Base-by-base conservation (phyloP, 2,113 vertebrate genomes). In the Polyodon spathula region DNA sequence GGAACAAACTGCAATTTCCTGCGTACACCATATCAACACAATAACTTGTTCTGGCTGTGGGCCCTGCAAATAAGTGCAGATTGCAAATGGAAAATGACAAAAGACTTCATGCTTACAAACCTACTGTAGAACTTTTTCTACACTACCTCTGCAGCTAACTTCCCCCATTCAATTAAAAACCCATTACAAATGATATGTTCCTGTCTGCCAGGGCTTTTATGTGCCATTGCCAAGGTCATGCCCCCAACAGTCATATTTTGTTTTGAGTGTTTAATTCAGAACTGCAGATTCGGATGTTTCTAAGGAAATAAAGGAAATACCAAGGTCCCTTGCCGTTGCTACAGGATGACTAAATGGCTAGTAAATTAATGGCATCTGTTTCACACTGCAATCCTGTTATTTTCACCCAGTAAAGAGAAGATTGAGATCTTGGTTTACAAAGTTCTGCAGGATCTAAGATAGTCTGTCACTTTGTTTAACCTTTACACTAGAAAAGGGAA, bases 351-450 rank as follows among this genome's bases (percentile, higher is more conserved):
- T 55, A 17, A 55, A 17, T 10, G 53, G 3, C 15, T 40, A n/a
- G 51, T 14, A 62, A 8, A 62, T 48, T 6, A 73, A 81, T 80
- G 71, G 63, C 58, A 77, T 58, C 66, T 80, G 63, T 73, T 73
- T 72, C 75, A 77, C 65, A 59, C 55, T 58, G 60, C 52, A 71
- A n/a, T 37, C 66, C 63, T 64, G 60, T 68, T 66, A 74, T 73
- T 75, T 77, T 76, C 74, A 65, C 61, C 69, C 71, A 71, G 72
- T 67, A 79, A 77, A 81, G 65, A 77, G 62, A 37, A 80, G 68
- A 72, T 78, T 67, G 69, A 56, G 59, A 68, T 53, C 64, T 81
- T 48, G 68, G 69, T 69, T 77, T 77, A 76, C 76, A 79, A 73
- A 68, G 73, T 64, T 60, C 72, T 71, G 71, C 64, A 71, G 70